Conservation (phyloP, 2,797 vertebrate species). For the Sebastes aleutianus region DNA sequence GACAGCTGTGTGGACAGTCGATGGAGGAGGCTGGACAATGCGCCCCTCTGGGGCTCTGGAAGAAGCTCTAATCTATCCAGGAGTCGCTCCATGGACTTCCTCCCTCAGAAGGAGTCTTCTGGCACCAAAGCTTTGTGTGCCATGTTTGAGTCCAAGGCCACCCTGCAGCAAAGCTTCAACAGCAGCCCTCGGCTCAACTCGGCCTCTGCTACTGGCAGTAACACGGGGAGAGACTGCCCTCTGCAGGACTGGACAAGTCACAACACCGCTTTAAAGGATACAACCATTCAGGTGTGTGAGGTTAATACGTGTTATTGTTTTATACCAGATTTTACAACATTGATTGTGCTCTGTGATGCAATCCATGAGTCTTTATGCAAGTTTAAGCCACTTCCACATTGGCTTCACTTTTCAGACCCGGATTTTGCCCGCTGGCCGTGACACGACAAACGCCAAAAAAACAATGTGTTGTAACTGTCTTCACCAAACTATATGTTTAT, state of each 20-base stretch:
- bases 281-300: conserved; percentile 46
- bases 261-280: conserved; percentile 30
- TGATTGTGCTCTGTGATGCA: not conserved
- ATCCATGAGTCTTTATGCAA: not conserved
- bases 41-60: not conserved
- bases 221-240: conserved; percentile 37
- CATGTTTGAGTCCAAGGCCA: conserved; percentile 79
- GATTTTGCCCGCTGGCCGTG: fast-evolving
- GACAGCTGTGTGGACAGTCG: conserved; percentile 26
- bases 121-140: conserved; percentile 72
- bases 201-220: not conserved
- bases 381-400: fast-evolving
- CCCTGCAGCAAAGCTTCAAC: conserved; percentile 33
- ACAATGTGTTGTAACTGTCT: not conserved
- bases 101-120: conserved; percentile 56
- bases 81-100: conserved; percentile 79
- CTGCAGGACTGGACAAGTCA: conserved; percentile 54
- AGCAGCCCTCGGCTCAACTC: conserved; percentile 48
- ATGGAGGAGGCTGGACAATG: conserved; percentile 38
- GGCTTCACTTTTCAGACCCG: too few relatives aligned
- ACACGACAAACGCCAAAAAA: not conserved
- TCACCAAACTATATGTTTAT: conserved; percentile 2
- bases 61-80: conserved; percentile 48
- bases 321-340: not conserved
- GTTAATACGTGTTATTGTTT: not conserved